phyloP scores from a whole-genome alignment of 1,140 invertebrate species.

The Achatina immaculata region DNA sequence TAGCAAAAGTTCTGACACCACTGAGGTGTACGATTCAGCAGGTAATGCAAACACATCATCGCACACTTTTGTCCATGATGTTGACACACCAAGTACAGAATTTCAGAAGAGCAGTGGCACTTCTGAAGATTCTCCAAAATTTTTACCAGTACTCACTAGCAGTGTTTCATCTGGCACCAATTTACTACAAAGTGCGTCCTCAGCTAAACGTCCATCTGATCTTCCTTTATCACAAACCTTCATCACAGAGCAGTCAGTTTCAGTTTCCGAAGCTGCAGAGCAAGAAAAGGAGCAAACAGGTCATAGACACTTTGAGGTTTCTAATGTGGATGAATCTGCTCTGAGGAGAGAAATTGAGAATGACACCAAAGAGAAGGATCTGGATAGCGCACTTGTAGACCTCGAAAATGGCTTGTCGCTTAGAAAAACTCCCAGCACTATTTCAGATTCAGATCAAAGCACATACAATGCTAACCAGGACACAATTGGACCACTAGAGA shows the following conservation, averaged over 20 bases:
- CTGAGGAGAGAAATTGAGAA: neutral
- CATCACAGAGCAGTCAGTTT: neutral
- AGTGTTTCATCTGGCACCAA: neutral
- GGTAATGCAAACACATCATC: neutral
- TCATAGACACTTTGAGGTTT: conserved; percentile 17
- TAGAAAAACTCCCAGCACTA: neutral
- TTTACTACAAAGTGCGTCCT: neutral
- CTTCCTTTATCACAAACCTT: neutral
- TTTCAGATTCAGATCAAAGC: conserved; percentile 25
- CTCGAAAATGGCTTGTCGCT: neutral
- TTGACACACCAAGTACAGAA: neutral
- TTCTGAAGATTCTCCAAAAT: neutral
- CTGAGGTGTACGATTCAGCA: neutral
- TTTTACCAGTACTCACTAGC: neutral
- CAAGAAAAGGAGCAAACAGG: neutral
- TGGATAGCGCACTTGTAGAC: neutral
- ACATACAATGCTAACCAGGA: conserved; percentile 2
- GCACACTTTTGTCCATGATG: neutral
- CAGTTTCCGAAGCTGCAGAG: neutral
- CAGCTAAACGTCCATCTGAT: neutral
- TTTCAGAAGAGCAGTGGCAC: neutral
- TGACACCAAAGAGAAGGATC: neutral
- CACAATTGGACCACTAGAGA: conserved; percentile 27
- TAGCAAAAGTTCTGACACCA: neutral
- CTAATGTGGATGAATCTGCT: conserved; percentile 16